Evolutionary conservation across 2,797 vertebrate species (phyloP).

Genomic region (Sphenodon punctatus): DNA sequence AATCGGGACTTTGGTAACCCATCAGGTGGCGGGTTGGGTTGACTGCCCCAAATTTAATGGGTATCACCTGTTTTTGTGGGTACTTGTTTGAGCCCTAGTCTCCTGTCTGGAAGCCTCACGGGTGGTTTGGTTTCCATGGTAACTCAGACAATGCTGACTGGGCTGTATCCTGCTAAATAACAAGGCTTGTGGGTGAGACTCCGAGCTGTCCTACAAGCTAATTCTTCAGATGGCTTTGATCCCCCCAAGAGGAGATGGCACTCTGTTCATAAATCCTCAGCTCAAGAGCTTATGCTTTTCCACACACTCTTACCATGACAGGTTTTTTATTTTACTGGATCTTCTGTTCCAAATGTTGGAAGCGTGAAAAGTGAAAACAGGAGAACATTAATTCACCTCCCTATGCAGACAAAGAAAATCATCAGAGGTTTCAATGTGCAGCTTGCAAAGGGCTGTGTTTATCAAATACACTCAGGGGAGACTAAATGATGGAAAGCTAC

Average conservation of each 20-base stretch:
- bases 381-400: not conserved
- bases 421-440: not conserved
- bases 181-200: not conserved
- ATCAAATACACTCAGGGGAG: not conserved
- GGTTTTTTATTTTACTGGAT: constrained; percentile 11
- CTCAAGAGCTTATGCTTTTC: not conserved
- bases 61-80: too few species aligned
- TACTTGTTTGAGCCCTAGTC: too few species aligned
- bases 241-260: not conserved
- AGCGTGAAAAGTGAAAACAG: constrained; percentile 10
- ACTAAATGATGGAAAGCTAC: too few species aligned
- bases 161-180: not conserved
- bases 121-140: accelerated
- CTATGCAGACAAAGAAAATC: not conserved
- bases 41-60: too few species aligned
- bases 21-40: too few species aligned
- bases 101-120: not conserved
- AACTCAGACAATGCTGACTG: not conserved
- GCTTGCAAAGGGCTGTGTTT: not conserved
- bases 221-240: not conserved
- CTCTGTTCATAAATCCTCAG: not conserved
- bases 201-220: not conserved
- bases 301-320: constrained; percentile 5
- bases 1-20: too few species aligned
- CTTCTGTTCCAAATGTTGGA: constrained; percentile 28